Conservation (phyloP, 2,113 vertebrate genomes). For the Microcebus lehilahytsara region DNA sequence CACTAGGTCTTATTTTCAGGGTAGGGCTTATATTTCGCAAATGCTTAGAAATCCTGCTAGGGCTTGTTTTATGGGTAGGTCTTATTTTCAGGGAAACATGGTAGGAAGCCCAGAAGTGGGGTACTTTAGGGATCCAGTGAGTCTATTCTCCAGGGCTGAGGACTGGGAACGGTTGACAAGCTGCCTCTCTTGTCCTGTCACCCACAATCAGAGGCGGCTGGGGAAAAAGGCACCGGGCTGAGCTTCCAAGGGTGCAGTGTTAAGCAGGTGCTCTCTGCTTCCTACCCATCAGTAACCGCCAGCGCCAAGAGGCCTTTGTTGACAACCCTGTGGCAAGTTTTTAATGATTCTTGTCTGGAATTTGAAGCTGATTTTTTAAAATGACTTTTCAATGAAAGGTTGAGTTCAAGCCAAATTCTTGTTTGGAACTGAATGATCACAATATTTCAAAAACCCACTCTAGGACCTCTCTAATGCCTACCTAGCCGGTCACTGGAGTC, state of each 20-base stretch:
- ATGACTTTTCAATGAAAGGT: background rate
- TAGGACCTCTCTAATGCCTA: background rate
- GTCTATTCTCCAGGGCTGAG: background rate
- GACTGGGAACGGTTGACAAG: background rate
- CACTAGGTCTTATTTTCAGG: too few species aligned
- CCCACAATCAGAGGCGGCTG: rapidly evolving
- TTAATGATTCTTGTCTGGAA: background rate
- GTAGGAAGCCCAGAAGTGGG: background rate
- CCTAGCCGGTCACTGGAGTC: background rate
- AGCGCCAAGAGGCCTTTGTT: background rate
- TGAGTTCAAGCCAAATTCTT: background rate
- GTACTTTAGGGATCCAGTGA: background rate
- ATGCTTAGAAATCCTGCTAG: too few species aligned
- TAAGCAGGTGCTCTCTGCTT: too few species aligned
- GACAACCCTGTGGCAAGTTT: background rate
- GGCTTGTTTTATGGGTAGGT: too few species aligned
- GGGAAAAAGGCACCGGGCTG: rapidly evolving
- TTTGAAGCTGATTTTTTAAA: background rate
- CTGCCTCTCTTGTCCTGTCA: background rate
- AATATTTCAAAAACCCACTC: background rate
- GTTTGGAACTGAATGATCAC: background rate
- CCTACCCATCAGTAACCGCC: rapidly evolving
- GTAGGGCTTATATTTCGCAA: too few species aligned
- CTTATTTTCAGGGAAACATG: too few species aligned
- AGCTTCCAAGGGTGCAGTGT: rapidly evolving